These are phyloP conservation scores for Chesias legatella DNA, from an alignment of 2,888 invertebrate species.

Conservation along the genomic window DNA sequence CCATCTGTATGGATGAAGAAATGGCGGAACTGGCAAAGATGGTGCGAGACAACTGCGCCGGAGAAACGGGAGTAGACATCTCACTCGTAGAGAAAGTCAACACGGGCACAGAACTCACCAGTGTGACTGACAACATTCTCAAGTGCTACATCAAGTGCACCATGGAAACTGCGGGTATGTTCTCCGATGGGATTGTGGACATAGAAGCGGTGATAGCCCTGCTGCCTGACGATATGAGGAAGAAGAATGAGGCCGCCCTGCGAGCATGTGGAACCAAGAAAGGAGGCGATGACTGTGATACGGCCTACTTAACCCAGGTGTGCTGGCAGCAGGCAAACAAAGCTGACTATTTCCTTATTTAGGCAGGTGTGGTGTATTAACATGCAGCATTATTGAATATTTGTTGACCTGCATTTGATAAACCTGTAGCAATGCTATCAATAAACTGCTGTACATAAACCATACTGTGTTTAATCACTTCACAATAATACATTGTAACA, in stretches of 20 bases:
- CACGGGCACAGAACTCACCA: slow-evolving; percentile 47
- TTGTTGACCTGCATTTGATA: too few species aligned
- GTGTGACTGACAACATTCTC: slow-evolving; percentile 47
- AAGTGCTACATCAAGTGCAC: slow-evolving; percentile 71
- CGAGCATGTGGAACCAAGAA: slow-evolving; percentile 53
- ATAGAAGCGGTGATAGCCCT: slow-evolving; percentile 61
- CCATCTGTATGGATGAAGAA: slow-evolving; percentile 50
- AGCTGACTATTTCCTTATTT: slow-evolving; percentile 60
- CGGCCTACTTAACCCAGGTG: slow-evolving; percentile 60
- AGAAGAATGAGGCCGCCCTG: slow-evolving; percentile 41
- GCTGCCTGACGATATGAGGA: slow-evolving; percentile 51
- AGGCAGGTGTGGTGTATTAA: slow-evolving; percentile 13
- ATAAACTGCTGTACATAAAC: too few species aligned
- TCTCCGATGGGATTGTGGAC: slow-evolving; percentile 59
- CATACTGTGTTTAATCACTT: too few species aligned
- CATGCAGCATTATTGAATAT: too few species aligned
- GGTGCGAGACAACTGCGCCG: slow-evolving; percentile 60
- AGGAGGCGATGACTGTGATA: slow-evolving; percentile 66
- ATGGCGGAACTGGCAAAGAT: slow-evolving; percentile 64
- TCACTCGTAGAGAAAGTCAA: slow-evolving; percentile 53
- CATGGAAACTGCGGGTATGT: slow-evolving; percentile 72
- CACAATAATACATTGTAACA: too few species aligned
- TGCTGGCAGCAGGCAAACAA: slow-evolving; percentile 67
- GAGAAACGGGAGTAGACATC: slow-evolving; percentile 56
- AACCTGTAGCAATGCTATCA: too few species aligned